Base-by-base conservation (phyloP, 1,140 invertebrate species). In the Drosophila ironensis region DNA sequence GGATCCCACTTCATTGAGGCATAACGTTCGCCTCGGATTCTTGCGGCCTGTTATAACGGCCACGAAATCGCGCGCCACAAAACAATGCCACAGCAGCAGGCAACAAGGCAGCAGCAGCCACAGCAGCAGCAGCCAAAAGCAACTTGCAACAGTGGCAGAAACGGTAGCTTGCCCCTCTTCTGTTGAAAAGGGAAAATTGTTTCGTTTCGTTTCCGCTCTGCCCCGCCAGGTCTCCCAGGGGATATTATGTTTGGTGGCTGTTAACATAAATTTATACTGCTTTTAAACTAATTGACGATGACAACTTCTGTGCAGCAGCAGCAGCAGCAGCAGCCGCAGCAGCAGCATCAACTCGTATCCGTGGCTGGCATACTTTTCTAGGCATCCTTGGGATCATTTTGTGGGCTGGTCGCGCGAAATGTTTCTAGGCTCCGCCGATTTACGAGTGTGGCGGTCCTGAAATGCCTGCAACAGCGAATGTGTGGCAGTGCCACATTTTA, bases 271-370 rank as follows among this genome's bases (percentile, higher is more conserved):
- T 78, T 78, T 78, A 73, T 78, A 73, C 74, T 52, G 56, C 74
- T 61, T 73, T 78, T 78, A 69, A 78, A 68, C 74, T 78, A 78
- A 78, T 80, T 78, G 74, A 78, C 74, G 74, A 78, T 78, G 74
- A 78, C 74, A 78, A 78, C 74, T 78, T 59, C 67, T 54, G 70
- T 69, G 69, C 54, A 68, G 28, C 53, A 38, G 40, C 25, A 6
- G 42, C 19, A 40, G 30, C 27, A 27, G n/a, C 38, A 47, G 30
- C 25, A 27, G 11, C 20, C 25, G 40, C 37, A 16, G 24, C 44
- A 28, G 28, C 27, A 50, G 27, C 22, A 54, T 28, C 42, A 28
- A 47, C 47, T 59, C 37, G 17, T 24, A 57, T 47, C 30, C 51
- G 40, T 63, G 22, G 41, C 35, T 76, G 73, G 67, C 73, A 72